These are phyloP conservation scores for Acanthacorydalis orientalis DNA, from an alignment of 2,888 invertebrate genomes.

Conservation along the genomic window DNA sequence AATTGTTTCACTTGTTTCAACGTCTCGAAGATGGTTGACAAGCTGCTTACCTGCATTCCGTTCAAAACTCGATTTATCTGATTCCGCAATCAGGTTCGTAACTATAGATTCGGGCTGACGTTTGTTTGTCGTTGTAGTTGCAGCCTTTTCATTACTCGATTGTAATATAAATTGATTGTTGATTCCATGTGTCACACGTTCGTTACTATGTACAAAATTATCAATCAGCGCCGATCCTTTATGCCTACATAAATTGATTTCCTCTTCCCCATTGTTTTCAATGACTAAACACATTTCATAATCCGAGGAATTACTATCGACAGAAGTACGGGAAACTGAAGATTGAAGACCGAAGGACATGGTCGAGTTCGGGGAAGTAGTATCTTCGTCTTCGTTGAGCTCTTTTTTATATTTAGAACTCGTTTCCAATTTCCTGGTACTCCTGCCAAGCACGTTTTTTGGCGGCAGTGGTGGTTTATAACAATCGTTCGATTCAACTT, in stretches of 20 bases:
- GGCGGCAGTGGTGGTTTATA: conserved; percentile 27
- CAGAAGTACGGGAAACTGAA: conserved; percentile 32
- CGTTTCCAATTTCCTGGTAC: conserved; percentile 24
- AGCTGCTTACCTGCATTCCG: not conserved
- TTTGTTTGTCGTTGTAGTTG: not conserved
- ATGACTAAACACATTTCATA: conserved; percentile 23
- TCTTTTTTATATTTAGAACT: not conserved
- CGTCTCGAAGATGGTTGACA: conserved; percentile 11
- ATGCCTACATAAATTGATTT: conserved; percentile 1
- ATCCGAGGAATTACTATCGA: conserved; percentile 31
- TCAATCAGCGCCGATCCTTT: not conserved
- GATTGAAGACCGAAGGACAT: conserved; percentile 10
- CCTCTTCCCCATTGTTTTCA: conserved; percentile 6
- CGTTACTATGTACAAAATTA: conserved; percentile 1
- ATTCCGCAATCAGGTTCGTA: not conserved
- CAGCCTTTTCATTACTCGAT: conserved; percentile 9
- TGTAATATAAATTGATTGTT: conserved; percentile 20
- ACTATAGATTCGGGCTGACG: not conserved
- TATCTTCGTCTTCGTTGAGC: conserved; percentile 6
- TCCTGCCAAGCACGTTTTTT: conserved; percentile 55
- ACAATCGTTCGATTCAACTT: conserved; percentile 22
- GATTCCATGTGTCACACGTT: conserved; percentile 15
- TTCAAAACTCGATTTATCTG: not conserved
- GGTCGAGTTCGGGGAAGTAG: conserved; percentile 20
- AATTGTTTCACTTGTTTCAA: conserved; percentile 13